Conservation (phyloP, 2,888 invertebrate species). For the Teleiodes luculella region DNA sequence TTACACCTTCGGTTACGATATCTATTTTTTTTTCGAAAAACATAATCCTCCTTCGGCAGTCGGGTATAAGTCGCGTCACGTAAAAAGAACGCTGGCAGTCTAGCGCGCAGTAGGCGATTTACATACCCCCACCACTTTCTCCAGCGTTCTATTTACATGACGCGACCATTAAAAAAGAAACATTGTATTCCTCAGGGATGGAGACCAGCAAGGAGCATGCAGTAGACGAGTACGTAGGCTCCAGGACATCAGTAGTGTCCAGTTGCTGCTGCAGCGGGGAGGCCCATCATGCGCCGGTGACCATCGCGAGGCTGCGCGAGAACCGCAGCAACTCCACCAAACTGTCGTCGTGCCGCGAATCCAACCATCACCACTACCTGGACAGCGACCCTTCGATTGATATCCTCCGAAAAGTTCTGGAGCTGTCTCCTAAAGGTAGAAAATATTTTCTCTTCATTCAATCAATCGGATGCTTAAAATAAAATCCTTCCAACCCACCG, state of each 20-base stretch:
- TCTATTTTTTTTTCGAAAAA: too few species aligned
- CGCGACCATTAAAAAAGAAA: too few species aligned
- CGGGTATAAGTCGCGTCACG: too few species aligned
- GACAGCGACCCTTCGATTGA: neutral
- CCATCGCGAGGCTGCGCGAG: neutral
- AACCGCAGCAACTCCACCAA: neutral
- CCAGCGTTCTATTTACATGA: too few species aligned
- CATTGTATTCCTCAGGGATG: neutral
- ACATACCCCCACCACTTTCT: too few species aligned
- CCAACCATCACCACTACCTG: neutral
- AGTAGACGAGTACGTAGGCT: conserved; percentile 1
- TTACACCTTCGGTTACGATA: too few species aligned
- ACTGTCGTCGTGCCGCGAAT: neutral
- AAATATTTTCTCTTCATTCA: neutral
- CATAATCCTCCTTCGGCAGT: too few species aligned
- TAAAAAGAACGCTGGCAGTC: too few species aligned
- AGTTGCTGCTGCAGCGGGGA: neutral
- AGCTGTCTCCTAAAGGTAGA: neutral
- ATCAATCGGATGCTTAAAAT: too few species aligned
- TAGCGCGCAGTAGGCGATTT: too few species aligned
- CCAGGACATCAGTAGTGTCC: neutral
- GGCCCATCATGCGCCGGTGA: neutral
- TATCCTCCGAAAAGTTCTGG: neutral
- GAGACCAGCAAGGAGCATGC: conserved; percentile 6
- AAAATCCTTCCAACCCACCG: too few species aligned